These are phyloP conservation scores for Chrysotoxum bicinctum DNA, from an alignment of 2,888 invertebrate species.

Conservation along the genomic window DNA sequence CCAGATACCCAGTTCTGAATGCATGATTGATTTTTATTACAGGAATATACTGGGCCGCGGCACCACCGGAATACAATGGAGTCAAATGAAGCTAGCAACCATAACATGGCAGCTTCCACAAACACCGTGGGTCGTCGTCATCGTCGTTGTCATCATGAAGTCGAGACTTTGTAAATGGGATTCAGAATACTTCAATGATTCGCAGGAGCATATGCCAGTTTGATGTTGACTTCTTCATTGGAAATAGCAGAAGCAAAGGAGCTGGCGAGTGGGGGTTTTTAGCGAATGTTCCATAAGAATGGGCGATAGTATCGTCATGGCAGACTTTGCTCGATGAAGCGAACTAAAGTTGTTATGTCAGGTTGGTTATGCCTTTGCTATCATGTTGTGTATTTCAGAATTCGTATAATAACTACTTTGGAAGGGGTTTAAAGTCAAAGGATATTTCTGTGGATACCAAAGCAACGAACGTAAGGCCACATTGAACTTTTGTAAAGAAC, in stretches of 20 bases:
- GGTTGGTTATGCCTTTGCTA: not conserved
- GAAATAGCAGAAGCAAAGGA: not conserved
- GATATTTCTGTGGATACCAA: constrained; percentile 11
- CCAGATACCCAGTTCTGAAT: constrained; percentile 64
- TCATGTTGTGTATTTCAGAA: constrained; percentile 1
- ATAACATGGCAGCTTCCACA: not conserved
- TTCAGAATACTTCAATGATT: constrained; percentile 12
- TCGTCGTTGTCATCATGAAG: not conserved
- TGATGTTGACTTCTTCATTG: constrained; percentile 45
- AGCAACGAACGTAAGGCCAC: not conserved
- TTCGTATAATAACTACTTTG: not conserved
- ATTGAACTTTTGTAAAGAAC: constrained; percentile 5
- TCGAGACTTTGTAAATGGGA: not conserved
- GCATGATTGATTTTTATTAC: constrained; percentile 69
- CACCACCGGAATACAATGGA: constrained; percentile 21
- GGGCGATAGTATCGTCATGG: constrained; percentile 41
- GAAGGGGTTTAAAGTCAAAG: constrained; percentile 37
- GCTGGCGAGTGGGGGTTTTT: not conserved
- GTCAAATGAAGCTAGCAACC: constrained; percentile 41
- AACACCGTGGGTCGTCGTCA: not conserved
- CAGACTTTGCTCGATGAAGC: constrained; percentile 44
- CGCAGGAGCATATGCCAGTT: constrained; percentile 2
- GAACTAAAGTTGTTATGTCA: constrained; percentile 29
- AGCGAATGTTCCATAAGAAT: constrained; percentile 42
- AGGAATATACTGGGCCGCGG: constrained; percentile 19